Conservation (phyloP, 2,888 invertebrate genomes). For the Synanthedon myopaeformis region DNA sequence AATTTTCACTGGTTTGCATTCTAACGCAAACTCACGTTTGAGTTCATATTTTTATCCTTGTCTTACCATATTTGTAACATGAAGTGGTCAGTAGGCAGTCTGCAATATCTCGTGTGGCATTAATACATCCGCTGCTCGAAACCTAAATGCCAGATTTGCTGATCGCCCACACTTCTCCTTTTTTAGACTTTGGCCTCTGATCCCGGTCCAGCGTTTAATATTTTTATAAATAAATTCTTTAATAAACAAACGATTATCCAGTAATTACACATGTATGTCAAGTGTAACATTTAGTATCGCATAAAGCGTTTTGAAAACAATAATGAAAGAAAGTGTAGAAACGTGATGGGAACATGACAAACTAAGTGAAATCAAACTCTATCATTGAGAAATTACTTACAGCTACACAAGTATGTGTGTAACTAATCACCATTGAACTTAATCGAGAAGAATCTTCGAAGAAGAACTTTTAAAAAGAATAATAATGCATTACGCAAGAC, state of each 20-base stretch:
- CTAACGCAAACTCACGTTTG: no score
- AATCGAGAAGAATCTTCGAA: no score
- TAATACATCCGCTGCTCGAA: constrained; percentile 19
- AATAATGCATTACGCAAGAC: no score
- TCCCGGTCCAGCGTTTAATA: constrained; percentile 24
- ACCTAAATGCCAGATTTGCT: constrained; percentile 31
- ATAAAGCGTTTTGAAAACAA: neutral
- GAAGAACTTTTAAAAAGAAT: no score
- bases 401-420: no score
- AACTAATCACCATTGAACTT: no score
- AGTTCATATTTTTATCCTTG: constrained; percentile 11
- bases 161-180: constrained; percentile 51
- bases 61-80: constrained; percentile 38
- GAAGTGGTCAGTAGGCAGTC: constrained; percentile 38
- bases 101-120: constrained; percentile 23
- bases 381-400: neutral
- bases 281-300: no score
- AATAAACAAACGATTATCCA: no score
- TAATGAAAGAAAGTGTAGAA: neutral
- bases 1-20: no score
- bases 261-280: no score
- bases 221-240: no score
- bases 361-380: neutral
- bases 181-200: constrained; percentile 29
- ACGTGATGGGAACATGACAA: neutral